These are phyloP conservation scores for Bucco capensis DNA, from an alignment of 2,113 vertebrate genomes.

Conservation along the genomic window DNA sequence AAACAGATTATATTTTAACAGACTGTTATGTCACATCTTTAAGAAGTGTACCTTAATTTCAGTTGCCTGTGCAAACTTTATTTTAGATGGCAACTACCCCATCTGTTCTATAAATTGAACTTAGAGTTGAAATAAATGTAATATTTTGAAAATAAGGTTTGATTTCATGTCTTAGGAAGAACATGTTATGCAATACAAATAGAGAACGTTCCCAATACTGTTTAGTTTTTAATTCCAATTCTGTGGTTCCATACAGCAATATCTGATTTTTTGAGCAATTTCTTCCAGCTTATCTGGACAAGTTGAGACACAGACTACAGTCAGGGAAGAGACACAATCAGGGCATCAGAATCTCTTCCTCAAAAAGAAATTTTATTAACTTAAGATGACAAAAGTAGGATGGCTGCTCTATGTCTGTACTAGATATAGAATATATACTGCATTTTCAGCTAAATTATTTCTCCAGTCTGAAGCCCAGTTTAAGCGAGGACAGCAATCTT, in stretches of 20 bases:
- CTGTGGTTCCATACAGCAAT: neutral
- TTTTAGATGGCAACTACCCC: neutral
- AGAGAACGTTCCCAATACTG: neutral
- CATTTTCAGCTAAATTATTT: neutral
- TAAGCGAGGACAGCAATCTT: neutral
- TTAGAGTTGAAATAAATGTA: neutral
- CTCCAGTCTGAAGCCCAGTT: neutral
- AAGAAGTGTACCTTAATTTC: neutral
- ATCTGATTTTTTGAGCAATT: neutral
- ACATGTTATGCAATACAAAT: rapidly evolving
- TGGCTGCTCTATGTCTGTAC: neutral
- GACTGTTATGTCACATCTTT: neutral
- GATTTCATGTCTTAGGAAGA: neutral
- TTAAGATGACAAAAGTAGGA: neutral
- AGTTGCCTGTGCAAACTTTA: neutral
- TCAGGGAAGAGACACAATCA: neutral
- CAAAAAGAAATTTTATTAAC: neutral
- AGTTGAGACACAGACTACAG: neutral
- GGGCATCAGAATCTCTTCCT: neutral
- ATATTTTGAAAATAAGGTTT: neutral
- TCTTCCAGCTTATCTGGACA: neutral
- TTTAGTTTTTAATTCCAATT: neutral
- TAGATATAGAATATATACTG: neutral
- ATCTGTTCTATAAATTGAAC: neutral
- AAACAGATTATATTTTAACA: neutral